These are phyloP conservation scores for Andrena dorsata DNA, from an alignment of 2,888 invertebrate genomes.

Conservation along the genomic window DNA sequence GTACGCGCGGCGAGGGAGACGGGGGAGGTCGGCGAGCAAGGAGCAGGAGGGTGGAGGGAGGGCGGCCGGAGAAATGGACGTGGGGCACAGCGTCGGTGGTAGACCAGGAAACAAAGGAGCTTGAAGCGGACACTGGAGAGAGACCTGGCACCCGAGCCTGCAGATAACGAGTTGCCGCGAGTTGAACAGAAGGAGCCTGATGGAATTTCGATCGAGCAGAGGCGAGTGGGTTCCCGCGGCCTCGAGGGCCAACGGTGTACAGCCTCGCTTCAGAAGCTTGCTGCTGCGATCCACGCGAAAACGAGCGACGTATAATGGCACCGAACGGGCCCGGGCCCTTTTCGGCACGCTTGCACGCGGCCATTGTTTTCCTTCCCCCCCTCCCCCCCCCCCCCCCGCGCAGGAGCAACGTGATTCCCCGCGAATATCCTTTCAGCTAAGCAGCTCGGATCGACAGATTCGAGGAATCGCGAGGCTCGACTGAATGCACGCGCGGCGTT, in stretches of 20 bases:
- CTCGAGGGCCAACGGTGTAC: neutral
- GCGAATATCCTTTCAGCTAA: neutral
- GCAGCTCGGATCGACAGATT: neutral
- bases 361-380: constrained; percentile 7
- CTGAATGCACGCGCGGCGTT: neutral
- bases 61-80: constrained; percentile 4
- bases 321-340: neutral
- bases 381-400: neutral
- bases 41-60: constrained; percentile 9
- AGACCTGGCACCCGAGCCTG: constrained; percentile 22
- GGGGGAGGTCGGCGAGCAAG: constrained; percentile 24
- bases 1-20: constrained; percentile 28
- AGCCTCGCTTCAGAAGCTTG: neutral
- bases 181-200: neutral
- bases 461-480: neutral
- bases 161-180: constrained; percentile 10
- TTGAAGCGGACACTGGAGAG: constrained; percentile 1
- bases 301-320: neutral
- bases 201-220: neutral
- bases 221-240: neutral
- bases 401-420: constrained; percentile 6
- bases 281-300: neutral
- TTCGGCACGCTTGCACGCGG: neutral
- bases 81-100: constrained; percentile 20
- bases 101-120: constrained; percentile 52